These are phyloP conservation scores for Conger conger DNA, from an alignment of 2,113 vertebrate genomes.

Conservation along the genomic window DNA sequence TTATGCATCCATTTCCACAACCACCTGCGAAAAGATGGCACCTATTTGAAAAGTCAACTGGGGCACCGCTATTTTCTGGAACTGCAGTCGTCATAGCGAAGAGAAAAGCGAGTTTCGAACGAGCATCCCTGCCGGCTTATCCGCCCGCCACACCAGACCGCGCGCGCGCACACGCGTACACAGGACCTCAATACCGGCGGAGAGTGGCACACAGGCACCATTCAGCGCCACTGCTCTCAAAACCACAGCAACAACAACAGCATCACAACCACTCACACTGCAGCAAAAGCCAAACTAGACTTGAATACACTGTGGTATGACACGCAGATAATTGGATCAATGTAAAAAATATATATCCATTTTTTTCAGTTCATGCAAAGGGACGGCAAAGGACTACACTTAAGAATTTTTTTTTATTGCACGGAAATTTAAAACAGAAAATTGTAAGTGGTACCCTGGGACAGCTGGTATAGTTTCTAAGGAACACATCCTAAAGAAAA, in stretches of 20 bases:
- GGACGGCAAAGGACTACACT: neutral
- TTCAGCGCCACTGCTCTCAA: neutral
- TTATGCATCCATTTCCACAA: neutral
- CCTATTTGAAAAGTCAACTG: neutral
- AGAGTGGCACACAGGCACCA: slow-evolving; percentile 1
- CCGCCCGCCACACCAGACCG: neutral
- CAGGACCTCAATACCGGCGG: slow-evolving; percentile 6
- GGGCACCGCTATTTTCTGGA: neutral
- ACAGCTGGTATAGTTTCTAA: slow-evolving; percentile 23
- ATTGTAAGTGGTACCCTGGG: slow-evolving; percentile 15
- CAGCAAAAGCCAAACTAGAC: neutral
- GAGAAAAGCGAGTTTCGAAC: neutral
- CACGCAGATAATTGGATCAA: neutral
- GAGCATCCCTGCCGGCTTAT: slow-evolving; percentile 11
- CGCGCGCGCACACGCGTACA: slow-evolving; percentile 4
- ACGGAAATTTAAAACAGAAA: neutral
- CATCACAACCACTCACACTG: neutral
- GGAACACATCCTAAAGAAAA: slow-evolving; percentile 14
- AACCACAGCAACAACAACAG: neutral
- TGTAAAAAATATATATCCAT: neutral
- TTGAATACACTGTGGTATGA: neutral
- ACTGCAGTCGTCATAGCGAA: slow-evolving; percentile 8
- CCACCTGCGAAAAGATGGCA: slow-evolving; percentile 14
- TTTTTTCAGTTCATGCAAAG: neutral
- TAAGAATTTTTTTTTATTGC: neutral